Evolutionary conservation across 2,888 invertebrate genomes (phyloP).

Genomic region (Salpingus planirostris): DNA sequence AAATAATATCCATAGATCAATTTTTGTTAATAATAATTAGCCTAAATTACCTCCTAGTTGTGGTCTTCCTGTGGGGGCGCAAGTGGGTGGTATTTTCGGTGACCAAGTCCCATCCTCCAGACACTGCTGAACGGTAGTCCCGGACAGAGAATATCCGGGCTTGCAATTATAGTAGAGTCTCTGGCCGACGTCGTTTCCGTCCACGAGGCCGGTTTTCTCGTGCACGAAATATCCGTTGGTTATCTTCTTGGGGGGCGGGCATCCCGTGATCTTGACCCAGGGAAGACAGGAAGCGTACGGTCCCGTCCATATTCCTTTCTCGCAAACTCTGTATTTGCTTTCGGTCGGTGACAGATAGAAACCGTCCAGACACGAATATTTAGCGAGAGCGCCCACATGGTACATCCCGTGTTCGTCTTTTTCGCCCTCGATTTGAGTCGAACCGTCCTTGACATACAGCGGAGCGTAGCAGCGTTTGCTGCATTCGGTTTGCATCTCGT

Average conservation of each 20-base stretch:
- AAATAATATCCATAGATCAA: too few species aligned
- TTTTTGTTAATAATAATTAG: too few species aligned
- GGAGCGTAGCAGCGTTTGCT: slow-evolving; percentile 31
- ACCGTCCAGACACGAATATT: slow-evolving; percentile 32
- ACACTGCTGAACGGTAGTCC: slow-evolving; percentile 32
- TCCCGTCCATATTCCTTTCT: slow-evolving; percentile 41
- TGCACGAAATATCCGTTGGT: slow-evolving; percentile 36
- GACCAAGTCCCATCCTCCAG: slow-evolving; percentile 37
- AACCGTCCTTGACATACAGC: slow-evolving; percentile 32
- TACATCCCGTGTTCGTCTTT: slow-evolving; percentile 25
- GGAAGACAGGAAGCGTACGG: slow-evolving; percentile 30
- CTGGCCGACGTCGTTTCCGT: slow-evolving; percentile 27
- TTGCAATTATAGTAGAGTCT: slow-evolving; percentile 37
- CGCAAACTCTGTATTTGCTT: slow-evolving; percentile 35
- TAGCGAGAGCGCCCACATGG: slow-evolving; percentile 33
- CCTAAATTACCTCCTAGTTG: too few species aligned
- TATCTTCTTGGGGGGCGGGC: slow-evolving; percentile 30
- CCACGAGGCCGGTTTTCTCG: slow-evolving; percentile 22
- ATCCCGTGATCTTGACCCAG: slow-evolving; percentile 22
- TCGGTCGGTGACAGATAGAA: slow-evolving; percentile 31
- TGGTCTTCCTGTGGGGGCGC: too few species aligned
- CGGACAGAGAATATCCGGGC: slow-evolving; percentile 32
- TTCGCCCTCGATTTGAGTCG: slow-evolving; percentile 27
- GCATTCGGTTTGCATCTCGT: slow-evolving; percentile 21
- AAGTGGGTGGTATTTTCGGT: slow-evolving; percentile 30